A percentile compares a stretch with the other conserved stretches of the same genome.
phyloP scores from a whole-genome alignment of 1,140 invertebrate species.

The Diorhabda sublineata region DNA sequence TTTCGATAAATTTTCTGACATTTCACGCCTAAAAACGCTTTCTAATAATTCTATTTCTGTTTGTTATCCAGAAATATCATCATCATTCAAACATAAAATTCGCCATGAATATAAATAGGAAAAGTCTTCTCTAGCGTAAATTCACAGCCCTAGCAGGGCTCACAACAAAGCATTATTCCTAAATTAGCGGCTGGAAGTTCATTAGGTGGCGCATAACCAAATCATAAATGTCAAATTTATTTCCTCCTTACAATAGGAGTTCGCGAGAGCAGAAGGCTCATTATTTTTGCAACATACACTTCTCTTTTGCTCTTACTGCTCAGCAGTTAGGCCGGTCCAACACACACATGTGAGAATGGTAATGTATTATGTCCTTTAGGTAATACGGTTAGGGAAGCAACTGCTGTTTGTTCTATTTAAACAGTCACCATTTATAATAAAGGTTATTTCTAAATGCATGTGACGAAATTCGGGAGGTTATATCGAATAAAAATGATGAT shows the following conservation, averaged over 20 bases:
- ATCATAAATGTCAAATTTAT: conserved; percentile 3
- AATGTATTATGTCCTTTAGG: no score
- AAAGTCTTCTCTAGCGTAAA: background rate
- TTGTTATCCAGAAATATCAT: background rate
- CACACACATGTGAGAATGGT: no score
- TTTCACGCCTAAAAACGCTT: no score
- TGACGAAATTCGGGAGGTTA: no score
- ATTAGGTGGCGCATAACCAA: background rate
- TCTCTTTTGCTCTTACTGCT: background rate
- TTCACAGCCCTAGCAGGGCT: background rate
- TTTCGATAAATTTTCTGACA: no score
- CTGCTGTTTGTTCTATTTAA: no score
- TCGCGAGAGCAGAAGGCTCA: background rate
- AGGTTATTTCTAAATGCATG: no score
- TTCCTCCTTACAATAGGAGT: background rate
- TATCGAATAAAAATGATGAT: no score
- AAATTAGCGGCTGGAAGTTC: conserved; percentile 1
- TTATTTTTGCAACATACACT: conserved; percentile 1
- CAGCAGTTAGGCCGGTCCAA: no score
- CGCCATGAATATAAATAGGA: background rate
- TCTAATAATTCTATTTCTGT: no score
- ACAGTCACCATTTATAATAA: no score
- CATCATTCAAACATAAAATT: background rate
- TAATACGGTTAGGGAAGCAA: no score
- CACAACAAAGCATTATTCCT: background rate